Conservation (phyloP, 2,113 vertebrate genomes). For the Genyomyrus donnyi region DNA sequence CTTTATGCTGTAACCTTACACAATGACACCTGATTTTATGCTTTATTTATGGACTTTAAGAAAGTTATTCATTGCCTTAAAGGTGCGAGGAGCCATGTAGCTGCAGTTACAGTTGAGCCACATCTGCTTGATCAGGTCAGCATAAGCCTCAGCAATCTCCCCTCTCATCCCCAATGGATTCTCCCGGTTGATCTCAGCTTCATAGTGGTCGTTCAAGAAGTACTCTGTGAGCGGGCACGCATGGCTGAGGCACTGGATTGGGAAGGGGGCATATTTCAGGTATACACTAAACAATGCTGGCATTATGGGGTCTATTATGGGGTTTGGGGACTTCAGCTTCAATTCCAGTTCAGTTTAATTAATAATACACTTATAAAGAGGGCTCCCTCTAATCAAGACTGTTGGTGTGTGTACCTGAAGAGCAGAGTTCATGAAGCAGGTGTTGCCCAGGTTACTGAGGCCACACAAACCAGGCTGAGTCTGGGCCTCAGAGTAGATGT, state of each 20-base stretch:
- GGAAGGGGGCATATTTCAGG: background rate
- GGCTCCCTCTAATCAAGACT: background rate
- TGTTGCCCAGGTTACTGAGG: conserved; percentile 94
- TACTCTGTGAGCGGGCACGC: conserved; percentile 85
- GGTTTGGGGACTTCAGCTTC: background rate
- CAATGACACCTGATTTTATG: background rate
- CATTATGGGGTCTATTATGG: background rate
- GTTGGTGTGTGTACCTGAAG: conserved; percentile 69
- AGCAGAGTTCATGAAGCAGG: conserved; percentile 98
- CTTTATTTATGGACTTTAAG: background rate
- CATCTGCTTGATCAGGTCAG: conserved; percentile 92
- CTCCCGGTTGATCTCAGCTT: conserved; percentile 87
- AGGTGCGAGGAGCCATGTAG: conserved; percentile 82
- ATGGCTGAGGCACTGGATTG: conserved; percentile 85
- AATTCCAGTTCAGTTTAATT: background rate
- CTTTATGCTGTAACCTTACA: background rate
- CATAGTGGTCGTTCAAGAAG: conserved; percentile 85
- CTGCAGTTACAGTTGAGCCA: conserved; percentile 80
- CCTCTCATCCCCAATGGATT: conserved; percentile 96
- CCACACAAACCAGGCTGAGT: conserved; percentile 87
- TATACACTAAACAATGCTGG: background rate
- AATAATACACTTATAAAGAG: background rate
- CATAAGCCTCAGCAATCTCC: conserved; percentile 91
- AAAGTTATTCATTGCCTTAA: conserved; percentile 70
- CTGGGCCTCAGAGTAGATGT: conserved; percentile 79